Evolutionary conservation across 2,797 vertebrate species (phyloP), one percentile per base, ranked within the genome.

Genomic region (Hephaestus fuliginosus): DNA sequence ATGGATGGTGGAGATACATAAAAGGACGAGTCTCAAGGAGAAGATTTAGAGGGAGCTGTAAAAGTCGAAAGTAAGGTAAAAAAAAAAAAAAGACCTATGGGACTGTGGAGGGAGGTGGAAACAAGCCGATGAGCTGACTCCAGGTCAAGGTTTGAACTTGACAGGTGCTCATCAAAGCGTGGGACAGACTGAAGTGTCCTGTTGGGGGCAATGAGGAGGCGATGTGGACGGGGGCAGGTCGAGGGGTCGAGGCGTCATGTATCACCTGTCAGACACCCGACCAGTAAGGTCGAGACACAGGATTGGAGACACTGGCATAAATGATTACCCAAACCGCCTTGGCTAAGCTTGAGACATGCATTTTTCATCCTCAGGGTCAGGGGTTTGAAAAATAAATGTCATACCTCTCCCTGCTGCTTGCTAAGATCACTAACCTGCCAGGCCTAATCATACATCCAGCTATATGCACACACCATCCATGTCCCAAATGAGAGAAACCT

Each of bases 301-400:
- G 84, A 93, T 88, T 76, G 83, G 85, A 92, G 87, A 92, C 86
- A 79, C 86, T 82, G 82, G 91, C 89, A 93, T 93, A 92, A 93
- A 91, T 93, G 90, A 95, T 93, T 91, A 92, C 87, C 89, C 91
- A 88, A 88, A 88, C 86, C 65, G 46, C 89, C 85, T 84, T 79
- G 90, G 84, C 85, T 81, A 84, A 87, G 91, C 84, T 90, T 52
- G 66, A 93, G 90, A 91, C 90, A 92, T 94, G 84, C 88, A 93
- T 94, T 93, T 93, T 93, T 93, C 90, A 94, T 94, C 87, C 85
- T 91, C 89, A 82, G 88, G 91, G 91, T 93, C 87, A 53, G 76
- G 74, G 89, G 82, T 90, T 92, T 93, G 91, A 94, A 94, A 94
- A 93, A 93, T 92, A 94, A 92, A 93, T 94, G 92, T 92, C 88